Conservation (phyloP, 2,888 invertebrate genomes). For the Hartigia nigra region DNA sequence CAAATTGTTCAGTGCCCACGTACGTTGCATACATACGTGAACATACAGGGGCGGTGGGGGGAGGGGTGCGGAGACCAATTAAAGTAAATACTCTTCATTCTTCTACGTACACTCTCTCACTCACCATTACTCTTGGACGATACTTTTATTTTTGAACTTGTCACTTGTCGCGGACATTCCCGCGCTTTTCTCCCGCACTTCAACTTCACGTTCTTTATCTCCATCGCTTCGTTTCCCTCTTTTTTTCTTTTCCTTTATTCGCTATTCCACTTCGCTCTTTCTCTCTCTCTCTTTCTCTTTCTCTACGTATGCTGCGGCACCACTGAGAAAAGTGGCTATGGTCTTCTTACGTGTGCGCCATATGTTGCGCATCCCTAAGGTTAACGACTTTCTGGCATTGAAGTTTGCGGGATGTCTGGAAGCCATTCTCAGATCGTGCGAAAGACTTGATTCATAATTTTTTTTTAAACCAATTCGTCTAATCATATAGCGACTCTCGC, state of each 20-base stretch:
- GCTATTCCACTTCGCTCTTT: neutral
- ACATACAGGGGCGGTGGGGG: neutral
- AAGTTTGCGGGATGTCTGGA: constrained; percentile 11
- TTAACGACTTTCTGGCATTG: constrained; percentile 49
- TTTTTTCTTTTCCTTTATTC: neutral
- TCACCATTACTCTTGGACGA: neutral
- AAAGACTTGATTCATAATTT: neutral
- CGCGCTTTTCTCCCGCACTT: constrained; percentile 14
- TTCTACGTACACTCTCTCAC: neutral
- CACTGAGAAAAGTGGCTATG: neutral
- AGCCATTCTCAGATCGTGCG: neutral
- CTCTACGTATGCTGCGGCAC: constrained; percentile 2
- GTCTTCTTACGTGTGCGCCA: constrained; percentile 24
- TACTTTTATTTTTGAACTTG: neutral
- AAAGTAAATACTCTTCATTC: neutral
- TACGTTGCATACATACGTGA: neutral
- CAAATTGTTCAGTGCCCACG: neutral
- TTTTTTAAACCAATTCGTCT: neutral
- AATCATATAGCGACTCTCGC: neutral
- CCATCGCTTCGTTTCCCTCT: neutral
- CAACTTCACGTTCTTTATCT: constrained; percentile 3
- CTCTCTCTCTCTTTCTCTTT: neutral
- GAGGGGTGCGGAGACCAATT: neutral
- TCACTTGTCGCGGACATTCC: neutral
- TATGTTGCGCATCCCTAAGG: constrained; percentile 41